Evolutionary conservation across 2,888 invertebrate species (phyloP).

Genomic region (Masnerella sp.): DNA sequence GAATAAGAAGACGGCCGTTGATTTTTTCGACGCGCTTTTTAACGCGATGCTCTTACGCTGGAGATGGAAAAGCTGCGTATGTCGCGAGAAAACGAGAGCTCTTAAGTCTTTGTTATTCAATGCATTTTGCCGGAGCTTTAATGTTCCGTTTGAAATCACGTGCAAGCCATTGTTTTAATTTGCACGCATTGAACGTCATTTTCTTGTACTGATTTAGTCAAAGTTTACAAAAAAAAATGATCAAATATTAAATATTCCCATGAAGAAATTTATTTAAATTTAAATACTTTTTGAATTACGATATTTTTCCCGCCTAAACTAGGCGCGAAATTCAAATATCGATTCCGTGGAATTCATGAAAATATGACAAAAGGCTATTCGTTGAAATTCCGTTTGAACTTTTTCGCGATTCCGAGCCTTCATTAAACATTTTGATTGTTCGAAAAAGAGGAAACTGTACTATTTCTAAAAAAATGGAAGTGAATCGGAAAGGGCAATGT

Average conservation of each 20-base stretch:
- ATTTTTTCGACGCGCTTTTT: conserved; percentile 33
- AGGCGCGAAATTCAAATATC: background rate
- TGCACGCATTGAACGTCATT: conserved; percentile 12
- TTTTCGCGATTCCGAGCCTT: no score
- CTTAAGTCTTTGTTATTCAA: conserved; percentile 42
- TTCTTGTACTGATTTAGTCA: background rate
- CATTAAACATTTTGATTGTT: no score
- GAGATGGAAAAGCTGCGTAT: conserved; percentile 31
- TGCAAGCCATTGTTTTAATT: conserved; percentile 19
- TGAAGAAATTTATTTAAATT: no score
- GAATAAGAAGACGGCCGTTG: no score
- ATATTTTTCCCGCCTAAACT: background rate
- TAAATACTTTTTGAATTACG: no score
- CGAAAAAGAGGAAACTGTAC: no score
- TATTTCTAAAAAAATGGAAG: no score
- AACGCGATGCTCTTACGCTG: conserved; percentile 20
- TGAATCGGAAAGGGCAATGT: conserved; percentile 6
- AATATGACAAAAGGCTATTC: no score
- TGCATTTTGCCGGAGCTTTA: conserved; percentile 18
- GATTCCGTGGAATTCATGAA: no score
- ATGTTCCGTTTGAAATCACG: conserved; percentile 24
- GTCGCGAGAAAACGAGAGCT: conserved; percentile 33
- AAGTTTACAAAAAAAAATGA: no score
- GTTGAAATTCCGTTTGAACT: no score
- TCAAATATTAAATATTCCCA: no score